Conservation (phyloP, 2,888 invertebrate species). For the Eustalomyia histrio region DNA sequence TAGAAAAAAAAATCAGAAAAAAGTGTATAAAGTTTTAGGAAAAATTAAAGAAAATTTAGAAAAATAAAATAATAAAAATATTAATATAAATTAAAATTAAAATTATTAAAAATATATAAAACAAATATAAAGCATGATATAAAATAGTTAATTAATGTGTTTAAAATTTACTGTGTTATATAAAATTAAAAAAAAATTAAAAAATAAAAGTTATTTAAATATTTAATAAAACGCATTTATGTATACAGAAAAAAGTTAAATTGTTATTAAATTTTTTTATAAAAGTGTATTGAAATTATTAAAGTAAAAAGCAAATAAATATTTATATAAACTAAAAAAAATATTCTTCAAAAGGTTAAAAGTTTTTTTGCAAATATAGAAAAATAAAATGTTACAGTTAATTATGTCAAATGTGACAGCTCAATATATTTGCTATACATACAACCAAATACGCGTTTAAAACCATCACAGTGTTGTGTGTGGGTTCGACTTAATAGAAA, state of each 20-base stretch:
- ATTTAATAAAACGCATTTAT: slow-evolving; percentile 36
- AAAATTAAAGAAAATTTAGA: not conserved
- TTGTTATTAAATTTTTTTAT: slow-evolving; percentile 1
- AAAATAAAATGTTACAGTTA: slow-evolving; percentile 42
- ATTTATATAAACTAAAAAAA: not conserved
- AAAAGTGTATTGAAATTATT: not conserved
- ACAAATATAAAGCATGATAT: not conserved
- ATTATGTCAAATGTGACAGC: slow-evolving; percentile 57
- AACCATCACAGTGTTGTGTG: slow-evolving; percentile 27
- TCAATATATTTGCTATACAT: slow-evolving; percentile 26
- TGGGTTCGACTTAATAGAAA: slow-evolving; percentile 5
- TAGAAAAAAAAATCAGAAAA: slow-evolving; percentile 15
- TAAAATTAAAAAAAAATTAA: slow-evolving; percentile 21
- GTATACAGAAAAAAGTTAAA: slow-evolving; percentile 17
- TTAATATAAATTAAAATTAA: slow-evolving; percentile 2
- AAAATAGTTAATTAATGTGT: not conserved
- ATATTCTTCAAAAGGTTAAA: not conserved
- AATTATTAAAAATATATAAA: slow-evolving; percentile 9
- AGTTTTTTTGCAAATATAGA: slow-evolving; percentile 13
- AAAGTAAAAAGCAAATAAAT: not conserved
- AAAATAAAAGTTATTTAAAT: slow-evolving; percentile 14
- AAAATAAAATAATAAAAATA: not conserved
- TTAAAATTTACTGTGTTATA: slow-evolving; percentile 25
- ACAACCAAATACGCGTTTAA: slow-evolving; percentile 35
- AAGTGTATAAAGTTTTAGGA: slow-evolving; percentile 24